Evolutionary conservation across 2,888 invertebrate species (phyloP), one percentile per base, ranked within the genome.

Genomic region (Xestia c-nigrum): DNA sequence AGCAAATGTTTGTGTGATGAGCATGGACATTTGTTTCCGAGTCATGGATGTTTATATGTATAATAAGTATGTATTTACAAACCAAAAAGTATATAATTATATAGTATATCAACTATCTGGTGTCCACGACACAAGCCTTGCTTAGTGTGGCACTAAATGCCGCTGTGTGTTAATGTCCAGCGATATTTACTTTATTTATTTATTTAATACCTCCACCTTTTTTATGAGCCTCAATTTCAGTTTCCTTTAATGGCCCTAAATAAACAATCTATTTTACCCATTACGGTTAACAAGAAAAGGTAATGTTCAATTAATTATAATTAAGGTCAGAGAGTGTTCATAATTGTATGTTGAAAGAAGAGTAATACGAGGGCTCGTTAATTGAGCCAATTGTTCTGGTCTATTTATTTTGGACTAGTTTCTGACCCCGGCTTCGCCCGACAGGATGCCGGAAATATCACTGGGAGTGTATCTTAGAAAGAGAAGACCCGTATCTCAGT

Each of bases 381-480:
- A 81, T 57, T n/a, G 52, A 50, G 31, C 16, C 57, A 81, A 75
- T 79, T 81, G 64, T 24, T 50, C 52, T 75, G 76, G n/a, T 81
- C 76, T 50, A 63, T 81, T 31, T 68, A 68, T 68, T 57, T 68
- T 38, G 38, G 14, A 16, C 64, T 43, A 4, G 40, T 4, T n/a
- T 14, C 4, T 43, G 43, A 5, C 64, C n/a, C 4, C 64, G 43
- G 64, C 14, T n/a, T 43, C 4, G 14, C 7, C n/a, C 7, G 31
- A 24, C 10, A n/a, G 12, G n/a, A 55, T 55, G 5, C n/a, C 12
- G n/a, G 55, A 55, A n/a, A 12, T 55, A 55, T n/a, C 12, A n/a
- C 10, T 12, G 55, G 10, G n/a, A 0, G n/a, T 10, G 21, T 55
- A 55, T 19, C 19, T 50, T 6, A 50, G 6, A 52, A 52, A 21